These are phyloP conservation scores for Choristoneura fumiferana DNA, from an alignment of 1,140 invertebrate species.

Conservation along the genomic window DNA sequence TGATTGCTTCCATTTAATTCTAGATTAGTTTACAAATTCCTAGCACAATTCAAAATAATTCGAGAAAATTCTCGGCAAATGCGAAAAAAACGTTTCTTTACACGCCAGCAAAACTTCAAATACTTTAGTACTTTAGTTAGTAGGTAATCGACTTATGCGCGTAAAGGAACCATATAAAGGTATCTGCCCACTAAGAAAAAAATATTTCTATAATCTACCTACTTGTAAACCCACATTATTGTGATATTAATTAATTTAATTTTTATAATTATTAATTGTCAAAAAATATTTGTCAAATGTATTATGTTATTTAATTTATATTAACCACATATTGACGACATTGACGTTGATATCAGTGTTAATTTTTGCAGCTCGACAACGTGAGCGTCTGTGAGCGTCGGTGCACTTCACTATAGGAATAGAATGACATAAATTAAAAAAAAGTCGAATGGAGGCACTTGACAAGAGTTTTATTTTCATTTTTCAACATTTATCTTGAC, in stretches of 20 bases:
- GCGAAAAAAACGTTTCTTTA: slow-evolving; percentile 14
- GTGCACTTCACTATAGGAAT: slow-evolving; percentile 9
- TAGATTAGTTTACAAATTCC: too few relatives aligned
- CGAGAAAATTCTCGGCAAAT: slow-evolving; percentile 65
- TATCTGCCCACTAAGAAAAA: too few relatives aligned
- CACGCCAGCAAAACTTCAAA: neutral
- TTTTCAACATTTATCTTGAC: slow-evolving; percentile 27
- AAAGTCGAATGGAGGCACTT: slow-evolving; percentile 30
- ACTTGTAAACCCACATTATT: too few relatives aligned
- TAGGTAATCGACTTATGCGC: neutral
- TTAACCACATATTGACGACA: too few relatives aligned
- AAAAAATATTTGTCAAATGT: too few relatives aligned
- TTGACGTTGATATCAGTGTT: too few relatives aligned
- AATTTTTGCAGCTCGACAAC: too few relatives aligned
- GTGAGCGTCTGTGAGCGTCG: neutral
- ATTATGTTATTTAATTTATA: too few relatives aligned
- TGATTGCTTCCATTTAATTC: too few relatives aligned
- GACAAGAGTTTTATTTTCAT: slow-evolving; percentile 32
- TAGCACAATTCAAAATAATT: slow-evolving; percentile 57
- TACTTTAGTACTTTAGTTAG: neutral
- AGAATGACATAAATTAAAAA: slow-evolving; percentile 20
- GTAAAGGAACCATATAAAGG: neutral
- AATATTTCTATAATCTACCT: too few relatives aligned
- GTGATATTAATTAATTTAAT: too few relatives aligned
- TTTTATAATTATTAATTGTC: too few relatives aligned